A percentile compares a stretch with the other conserved stretches of the same genome.
Conservation (phyloP, 2,797 vertebrate genomes). For the Helicolenus hilgendorfi region DNA sequence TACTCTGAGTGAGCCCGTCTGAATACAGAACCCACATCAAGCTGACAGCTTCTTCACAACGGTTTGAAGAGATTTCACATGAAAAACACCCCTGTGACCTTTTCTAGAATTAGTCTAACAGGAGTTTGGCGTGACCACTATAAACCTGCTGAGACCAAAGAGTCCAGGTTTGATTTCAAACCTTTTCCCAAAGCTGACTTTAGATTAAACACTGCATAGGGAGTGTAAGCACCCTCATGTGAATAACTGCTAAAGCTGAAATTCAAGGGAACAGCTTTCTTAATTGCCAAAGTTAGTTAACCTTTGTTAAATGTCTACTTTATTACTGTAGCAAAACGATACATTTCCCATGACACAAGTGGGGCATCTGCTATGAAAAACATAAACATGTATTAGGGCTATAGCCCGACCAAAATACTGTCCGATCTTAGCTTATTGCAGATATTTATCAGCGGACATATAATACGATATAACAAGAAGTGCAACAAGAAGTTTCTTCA, state of each 20-base stretch:
- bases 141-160: neutral
- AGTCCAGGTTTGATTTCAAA: constrained; percentile 12
- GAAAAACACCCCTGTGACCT: constrained; percentile 12
- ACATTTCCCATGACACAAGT: neutral
- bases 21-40: constrained; percentile 12
- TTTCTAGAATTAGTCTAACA: neutral
- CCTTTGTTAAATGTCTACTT: neutral
- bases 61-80: neutral
- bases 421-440: neutral
- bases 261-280: neutral
- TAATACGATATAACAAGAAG: neutral
- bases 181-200: constrained; percentile 9
- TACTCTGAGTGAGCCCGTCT: neutral
- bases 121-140: neutral
- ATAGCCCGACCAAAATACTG: neutral
- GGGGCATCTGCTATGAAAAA: neutral
- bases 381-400: neutral
- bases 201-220: constrained; percentile 6
- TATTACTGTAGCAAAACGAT: neutral
- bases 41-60: neutral
- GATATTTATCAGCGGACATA: neutral
- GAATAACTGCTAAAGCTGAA: constrained; percentile 6
- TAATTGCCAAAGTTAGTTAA: neutral
- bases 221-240: neutral
- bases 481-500: too few species aligned